phyloP scores from a whole-genome alignment of 2,888 invertebrate genomes.

The Polyommatus iphigenia region DNA sequence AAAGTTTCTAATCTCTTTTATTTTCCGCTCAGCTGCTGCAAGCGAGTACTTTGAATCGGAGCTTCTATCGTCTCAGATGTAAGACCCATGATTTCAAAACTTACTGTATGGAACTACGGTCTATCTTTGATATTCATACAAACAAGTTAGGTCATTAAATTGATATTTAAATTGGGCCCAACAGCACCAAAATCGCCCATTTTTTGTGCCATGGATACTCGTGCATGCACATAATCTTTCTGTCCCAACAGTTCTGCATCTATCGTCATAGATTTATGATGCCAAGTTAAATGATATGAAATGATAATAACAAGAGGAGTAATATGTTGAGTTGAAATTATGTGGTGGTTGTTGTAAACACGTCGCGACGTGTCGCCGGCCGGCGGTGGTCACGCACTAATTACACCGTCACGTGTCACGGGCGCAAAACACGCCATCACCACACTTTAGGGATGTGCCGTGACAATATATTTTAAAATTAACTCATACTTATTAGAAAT shows the following conservation, averaged over 20 bases:
- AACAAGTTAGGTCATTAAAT: no score
- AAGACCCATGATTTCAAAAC: background rate
- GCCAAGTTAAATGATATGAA: background rate
- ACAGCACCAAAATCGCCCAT: no score
- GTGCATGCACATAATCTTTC: background rate
- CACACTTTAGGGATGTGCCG: constrained; percentile 36
- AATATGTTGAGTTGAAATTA: constrained; percentile 40
- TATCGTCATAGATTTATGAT: background rate
- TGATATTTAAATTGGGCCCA: no score
- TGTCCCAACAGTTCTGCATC: no score
- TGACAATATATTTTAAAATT: constrained; percentile 38
- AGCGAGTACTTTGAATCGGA: background rate
- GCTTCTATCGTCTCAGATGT: background rate
- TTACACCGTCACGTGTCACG: constrained; percentile 70
- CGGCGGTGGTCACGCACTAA: constrained; percentile 68
- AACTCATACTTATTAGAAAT: no score
- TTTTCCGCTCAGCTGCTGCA: background rate
- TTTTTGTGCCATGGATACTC: no score
- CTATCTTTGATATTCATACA: no score
- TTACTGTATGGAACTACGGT: no score
- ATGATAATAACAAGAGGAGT: background rate
- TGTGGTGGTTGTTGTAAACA: constrained; percentile 46
- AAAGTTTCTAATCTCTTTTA: background rate
- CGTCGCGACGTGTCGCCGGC: constrained; percentile 48
- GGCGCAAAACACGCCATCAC: constrained; percentile 64